These are phyloP conservation scores for Zaprionus kolodkinae DNA, from an alignment of 1,140 invertebrate species.

Conservation along the genomic window DNA sequence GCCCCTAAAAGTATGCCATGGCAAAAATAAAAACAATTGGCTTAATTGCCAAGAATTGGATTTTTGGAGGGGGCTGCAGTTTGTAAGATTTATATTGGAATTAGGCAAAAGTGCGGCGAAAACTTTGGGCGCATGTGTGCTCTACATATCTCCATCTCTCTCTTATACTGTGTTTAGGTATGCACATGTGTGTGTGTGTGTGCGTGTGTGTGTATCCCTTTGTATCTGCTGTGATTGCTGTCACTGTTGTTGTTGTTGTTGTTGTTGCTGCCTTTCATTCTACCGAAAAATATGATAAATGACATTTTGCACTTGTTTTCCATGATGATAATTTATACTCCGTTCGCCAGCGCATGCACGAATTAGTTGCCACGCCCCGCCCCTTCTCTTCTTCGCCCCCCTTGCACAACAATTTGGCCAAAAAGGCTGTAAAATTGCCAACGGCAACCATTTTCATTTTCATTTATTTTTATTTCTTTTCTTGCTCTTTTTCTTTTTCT, in stretches of 20 bases:
- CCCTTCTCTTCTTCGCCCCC: neutral
- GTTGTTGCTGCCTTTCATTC: slow-evolving; percentile 52
- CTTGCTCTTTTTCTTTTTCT: slow-evolving; percentile 25
- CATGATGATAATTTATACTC: slow-evolving; percentile 83
- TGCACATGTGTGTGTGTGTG: slow-evolving; percentile 29
- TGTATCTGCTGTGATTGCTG: slow-evolving; percentile 49
- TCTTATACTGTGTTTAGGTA: slow-evolving; percentile 3
- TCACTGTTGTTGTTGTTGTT: slow-evolving; percentile 18
- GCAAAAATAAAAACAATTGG: slow-evolving; percentile 33
- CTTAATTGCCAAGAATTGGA: slow-evolving; percentile 42
- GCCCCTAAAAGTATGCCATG: slow-evolving; percentile 26
- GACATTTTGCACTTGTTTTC: slow-evolving; percentile 82
- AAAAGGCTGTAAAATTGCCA: slow-evolving; percentile 63
- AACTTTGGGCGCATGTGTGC: slow-evolving; percentile 12
- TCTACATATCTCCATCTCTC: neutral
- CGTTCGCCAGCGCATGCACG: slow-evolving; percentile 64
- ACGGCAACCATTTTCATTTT: slow-evolving; percentile 74
- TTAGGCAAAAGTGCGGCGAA: slow-evolving; percentile 29
- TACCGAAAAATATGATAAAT: slow-evolving; percentile 81
- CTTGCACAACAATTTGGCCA: slow-evolving; percentile 37
- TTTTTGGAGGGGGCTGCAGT: slow-evolving; percentile 13
- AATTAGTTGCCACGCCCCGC: slow-evolving; percentile 59
- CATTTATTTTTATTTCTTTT: slow-evolving; percentile 66
- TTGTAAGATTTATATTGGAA: slow-evolving; percentile 45
- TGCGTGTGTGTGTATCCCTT: slow-evolving; percentile 25